Evolutionary conservation across 2,888 invertebrate genomes (phyloP).

Genomic region (Syrphus vitripennis): DNA sequence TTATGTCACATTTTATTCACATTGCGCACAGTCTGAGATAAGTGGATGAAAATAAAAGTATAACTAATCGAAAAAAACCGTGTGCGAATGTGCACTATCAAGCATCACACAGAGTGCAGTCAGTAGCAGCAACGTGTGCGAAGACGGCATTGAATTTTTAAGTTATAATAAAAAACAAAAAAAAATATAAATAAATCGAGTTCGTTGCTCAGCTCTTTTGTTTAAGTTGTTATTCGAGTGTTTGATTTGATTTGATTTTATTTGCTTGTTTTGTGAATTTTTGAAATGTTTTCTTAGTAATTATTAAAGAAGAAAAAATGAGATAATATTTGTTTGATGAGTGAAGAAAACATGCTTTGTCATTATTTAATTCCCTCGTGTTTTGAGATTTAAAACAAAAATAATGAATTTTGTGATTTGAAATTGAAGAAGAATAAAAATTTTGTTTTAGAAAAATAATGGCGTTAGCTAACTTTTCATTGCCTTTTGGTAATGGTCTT

Average conservation of each 20-base stretch:
- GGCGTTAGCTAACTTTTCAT: conserved; percentile 80
- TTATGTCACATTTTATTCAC: conserved; percentile 27
- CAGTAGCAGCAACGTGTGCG: conserved; percentile 28
- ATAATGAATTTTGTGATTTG: conserved; percentile 37
- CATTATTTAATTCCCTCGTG: conserved; percentile 23
- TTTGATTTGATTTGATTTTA: not conserved
- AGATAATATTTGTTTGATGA: conserved; percentile 61
- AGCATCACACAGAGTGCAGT: conserved; percentile 14
- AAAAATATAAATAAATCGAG: conserved; percentile 52
- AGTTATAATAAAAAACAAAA: conserved; percentile 6
- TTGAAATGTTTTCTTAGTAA: conserved; percentile 22
- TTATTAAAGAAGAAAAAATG: conserved; percentile 53
- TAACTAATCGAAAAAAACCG: conserved; percentile 15
- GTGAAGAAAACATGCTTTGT: conserved; percentile 42
- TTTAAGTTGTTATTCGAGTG: conserved; percentile 29
- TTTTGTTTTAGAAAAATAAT: conserved; percentile 73
- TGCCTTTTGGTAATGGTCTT: conserved; percentile 78
- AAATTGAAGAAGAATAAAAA: not conserved
- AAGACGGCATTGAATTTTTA: conserved; percentile 53
- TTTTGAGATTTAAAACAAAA: not conserved
- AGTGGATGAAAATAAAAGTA: conserved; percentile 20
- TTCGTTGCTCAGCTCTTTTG: conserved; percentile 68
- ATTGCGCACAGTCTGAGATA: conserved; percentile 12
- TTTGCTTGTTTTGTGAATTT: conserved; percentile 33
- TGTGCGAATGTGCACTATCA: conserved; percentile 28